Base-by-base conservation (phyloP, 2,888 invertebrate genomes). In the Ctena decussata region DNA sequence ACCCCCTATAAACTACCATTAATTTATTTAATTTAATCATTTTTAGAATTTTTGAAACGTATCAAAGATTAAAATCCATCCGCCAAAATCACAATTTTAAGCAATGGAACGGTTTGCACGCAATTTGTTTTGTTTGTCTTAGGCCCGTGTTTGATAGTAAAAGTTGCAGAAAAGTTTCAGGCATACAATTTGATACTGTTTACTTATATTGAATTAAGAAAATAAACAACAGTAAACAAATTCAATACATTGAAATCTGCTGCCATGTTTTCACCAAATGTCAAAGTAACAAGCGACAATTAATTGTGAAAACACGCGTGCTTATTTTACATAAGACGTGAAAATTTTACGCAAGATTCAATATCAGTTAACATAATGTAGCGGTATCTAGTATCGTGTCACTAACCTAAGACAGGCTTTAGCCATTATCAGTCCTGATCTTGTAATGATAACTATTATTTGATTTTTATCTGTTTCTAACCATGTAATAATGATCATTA, bases 301-400 rank as follows among this genome's bases (percentile, higher is more conserved):
- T 57, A 27, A 57, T 57, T 57, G 57, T 57, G 57, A 57, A 57
- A 57, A 57, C 57, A 57, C 27, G 57, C 27, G 57, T 57, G 57
- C 57, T 57, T 12, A n/a, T 24, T 57, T 57, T 24, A 57, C 27
- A 15, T 57, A 57, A 57, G 6, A 57, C 15, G 6, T 41, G 41
- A 15, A 41, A 41, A 41, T 5, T 57, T 57, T 57, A 57, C 57
- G 57, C 57, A 57, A 57, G 21, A 15, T 18, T 57, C 6, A 27
- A 12, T 57, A 27, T 5, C 57, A 24, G 57, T 27, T 57, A 57
- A 27, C n/a, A 57, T 57, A 11, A 27, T 24, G 57, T 27, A 21
- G 11, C 6, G 6, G 57, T 57, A 24, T 57, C 57, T 27, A 2
- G 5, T 57, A 57, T 8, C 27, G 57, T 57, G 57, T 57, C 57